Conservation (phyloP, 2,797 vertebrate genomes). For the Potorous gilbertii region DNA sequence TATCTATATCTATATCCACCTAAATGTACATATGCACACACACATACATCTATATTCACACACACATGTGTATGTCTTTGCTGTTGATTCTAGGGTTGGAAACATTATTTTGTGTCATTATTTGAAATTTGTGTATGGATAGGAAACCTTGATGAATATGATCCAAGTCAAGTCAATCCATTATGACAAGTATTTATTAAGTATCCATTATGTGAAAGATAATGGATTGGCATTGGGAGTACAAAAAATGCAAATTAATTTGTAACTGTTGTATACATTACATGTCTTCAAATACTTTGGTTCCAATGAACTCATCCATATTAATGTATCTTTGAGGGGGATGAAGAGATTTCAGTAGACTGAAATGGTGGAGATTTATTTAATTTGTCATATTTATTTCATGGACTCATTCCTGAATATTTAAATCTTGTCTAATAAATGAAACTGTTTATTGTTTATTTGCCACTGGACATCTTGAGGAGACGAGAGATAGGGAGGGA, state of each 20-base stretch:
- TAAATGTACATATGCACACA: too few relatives aligned
- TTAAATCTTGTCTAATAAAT: slow-evolving; percentile 9
- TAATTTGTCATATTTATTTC: not conserved
- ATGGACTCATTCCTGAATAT: slow-evolving; percentile 4
- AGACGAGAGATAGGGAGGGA: not conserved
- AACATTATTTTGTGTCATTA: not conserved
- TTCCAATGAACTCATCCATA: not conserved
- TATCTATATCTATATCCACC: not conserved
- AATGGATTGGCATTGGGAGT: not conserved
- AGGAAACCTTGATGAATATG: not conserved
- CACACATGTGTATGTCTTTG: not conserved
- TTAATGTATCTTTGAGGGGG: not conserved
- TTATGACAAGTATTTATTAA: not conserved
- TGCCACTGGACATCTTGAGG: slow-evolving; percentile 46
- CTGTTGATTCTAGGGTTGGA: not conserved
- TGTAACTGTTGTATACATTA: not conserved
- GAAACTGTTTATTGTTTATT: slow-evolving; percentile 51
- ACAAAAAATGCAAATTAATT: not conserved
- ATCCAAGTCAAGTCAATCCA: not conserved
- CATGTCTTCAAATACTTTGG: not conserved
- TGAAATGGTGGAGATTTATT: not conserved
- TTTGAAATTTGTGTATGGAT: not conserved
- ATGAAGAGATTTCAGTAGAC: not conserved
- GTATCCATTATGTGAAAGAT: not conserved
- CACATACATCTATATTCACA: not conserved